phyloP scores from a whole-genome alignment of 2,888 invertebrate genomes.

The Rhingia campestris region DNA sequence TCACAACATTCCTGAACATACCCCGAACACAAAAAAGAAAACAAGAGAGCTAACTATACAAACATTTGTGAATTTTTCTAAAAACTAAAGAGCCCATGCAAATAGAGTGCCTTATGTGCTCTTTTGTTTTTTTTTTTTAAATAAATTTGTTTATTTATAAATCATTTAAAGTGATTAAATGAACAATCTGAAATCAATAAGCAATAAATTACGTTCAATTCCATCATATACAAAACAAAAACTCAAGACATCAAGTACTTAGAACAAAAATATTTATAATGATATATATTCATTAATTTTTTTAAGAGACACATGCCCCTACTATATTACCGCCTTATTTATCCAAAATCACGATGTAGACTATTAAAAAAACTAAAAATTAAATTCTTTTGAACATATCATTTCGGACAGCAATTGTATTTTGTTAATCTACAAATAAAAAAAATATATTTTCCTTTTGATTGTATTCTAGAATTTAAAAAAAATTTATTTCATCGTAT shows the following conservation, averaged over 20 bases:
- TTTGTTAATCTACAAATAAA: not conserved
- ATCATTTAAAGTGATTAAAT: not conserved
- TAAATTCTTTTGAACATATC: slow-evolving; percentile 9
- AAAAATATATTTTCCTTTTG: slow-evolving; percentile 28
- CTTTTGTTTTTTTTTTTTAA: slow-evolving; percentile 60
- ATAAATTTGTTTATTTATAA: not conserved
- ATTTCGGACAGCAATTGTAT: not conserved
- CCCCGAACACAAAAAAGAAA: slow-evolving; percentile 7
- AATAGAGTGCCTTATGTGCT: slow-evolving; percentile 71
- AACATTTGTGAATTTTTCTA: slow-evolving; percentile 28
- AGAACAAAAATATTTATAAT: slow-evolving; percentile 32
- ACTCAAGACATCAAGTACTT: slow-evolving; percentile 63
- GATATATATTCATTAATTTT: slow-evolving; percentile 26
- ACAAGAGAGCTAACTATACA: slow-evolving; percentile 13
- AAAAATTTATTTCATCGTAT: slow-evolving; percentile 27
- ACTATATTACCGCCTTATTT: slow-evolving; percentile 66
- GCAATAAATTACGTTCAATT: slow-evolving; percentile 68
- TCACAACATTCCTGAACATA: slow-evolving; percentile 59
- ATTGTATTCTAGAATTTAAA: slow-evolving; percentile 44
- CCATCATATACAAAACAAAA: slow-evolving; percentile 45
- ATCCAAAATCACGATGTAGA: slow-evolving; percentile 43
- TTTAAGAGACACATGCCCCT: slow-evolving; percentile 37
- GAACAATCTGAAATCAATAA: slow-evolving; percentile 27
- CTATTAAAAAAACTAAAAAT: not conserved
- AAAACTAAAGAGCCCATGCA: slow-evolving; percentile 47